phyloP scores from a whole-genome alignment of 2,888 invertebrate genomes.

The Polyommatus icarus region DNA sequence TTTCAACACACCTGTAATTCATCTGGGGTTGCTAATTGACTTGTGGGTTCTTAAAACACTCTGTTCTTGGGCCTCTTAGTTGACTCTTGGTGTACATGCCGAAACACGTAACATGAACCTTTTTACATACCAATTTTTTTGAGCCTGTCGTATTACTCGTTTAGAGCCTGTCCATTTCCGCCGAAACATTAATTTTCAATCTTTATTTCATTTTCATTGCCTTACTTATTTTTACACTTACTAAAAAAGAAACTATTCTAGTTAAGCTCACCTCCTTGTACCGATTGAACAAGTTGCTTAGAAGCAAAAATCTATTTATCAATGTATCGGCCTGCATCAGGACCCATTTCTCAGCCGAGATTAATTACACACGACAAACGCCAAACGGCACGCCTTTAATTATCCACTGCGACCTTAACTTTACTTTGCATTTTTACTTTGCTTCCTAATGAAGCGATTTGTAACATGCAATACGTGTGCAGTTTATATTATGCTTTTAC shows the following conservation, averaged over 20 bases:
- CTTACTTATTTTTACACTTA: not conserved
- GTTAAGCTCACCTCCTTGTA: constrained; percentile 38
- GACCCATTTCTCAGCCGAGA: constrained; percentile 69
- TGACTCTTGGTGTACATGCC: too few species aligned
- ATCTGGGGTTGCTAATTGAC: too few species aligned
- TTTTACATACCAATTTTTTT: too few species aligned
- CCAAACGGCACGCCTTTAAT: constrained; percentile 27
- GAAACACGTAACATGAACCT: too few species aligned
- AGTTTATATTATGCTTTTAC: not conserved
- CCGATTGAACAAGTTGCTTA: constrained; percentile 60
- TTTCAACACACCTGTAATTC: too few species aligned
- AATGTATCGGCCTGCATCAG: constrained; percentile 68
- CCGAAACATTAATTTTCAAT: too few species aligned
- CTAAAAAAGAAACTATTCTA: not conserved
- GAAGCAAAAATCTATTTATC: constrained; percentile 74
- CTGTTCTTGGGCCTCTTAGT: too few species aligned
- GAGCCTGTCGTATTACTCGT: too few species aligned
- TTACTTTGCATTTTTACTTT: constrained; percentile 27
- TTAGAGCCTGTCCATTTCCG: too few species aligned
- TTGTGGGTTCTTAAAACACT: too few species aligned
- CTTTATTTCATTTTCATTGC: not conserved
- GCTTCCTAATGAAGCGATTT: not conserved
- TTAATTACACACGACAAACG: constrained; percentile 61
- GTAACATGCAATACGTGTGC: not conserved
- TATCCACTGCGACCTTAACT: constrained; percentile 10